Conservation (phyloP, 2,797 vertebrate genomes). For the Cottoperca gobio region DNA sequence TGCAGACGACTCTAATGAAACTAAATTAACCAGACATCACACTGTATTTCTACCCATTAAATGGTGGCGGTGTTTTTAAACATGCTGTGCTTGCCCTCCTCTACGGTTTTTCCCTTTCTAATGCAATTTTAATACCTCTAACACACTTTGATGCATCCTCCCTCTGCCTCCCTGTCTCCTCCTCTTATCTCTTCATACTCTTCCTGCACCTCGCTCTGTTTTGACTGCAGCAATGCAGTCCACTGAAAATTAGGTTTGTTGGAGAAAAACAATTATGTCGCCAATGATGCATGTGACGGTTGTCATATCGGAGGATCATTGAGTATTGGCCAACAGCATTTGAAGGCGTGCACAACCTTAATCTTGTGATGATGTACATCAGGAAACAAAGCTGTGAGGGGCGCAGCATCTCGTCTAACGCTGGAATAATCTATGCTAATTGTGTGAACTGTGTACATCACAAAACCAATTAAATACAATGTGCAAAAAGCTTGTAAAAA, state of each 20-base stretch:
- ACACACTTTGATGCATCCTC: not conserved
- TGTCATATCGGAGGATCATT: not conserved
- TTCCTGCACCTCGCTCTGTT: not conserved
- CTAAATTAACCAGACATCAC: not conserved
- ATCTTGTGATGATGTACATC: not conserved
- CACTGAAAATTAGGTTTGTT: not conserved
- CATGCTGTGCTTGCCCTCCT: not conserved
- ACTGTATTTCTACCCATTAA: not conserved
- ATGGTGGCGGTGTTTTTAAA: not conserved
- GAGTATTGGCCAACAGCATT: not conserved
- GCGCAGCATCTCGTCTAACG: conserved; percentile 11
- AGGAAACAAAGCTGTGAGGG: not conserved
- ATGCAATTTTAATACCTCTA: conserved; percentile 30
- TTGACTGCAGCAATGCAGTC: conserved; percentile 40
- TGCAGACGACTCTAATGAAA: not conserved
- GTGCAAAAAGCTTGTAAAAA: conserved; percentile 13
- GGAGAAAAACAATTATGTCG: conserved; percentile 3
- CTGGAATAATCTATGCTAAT: conserved; percentile 42
- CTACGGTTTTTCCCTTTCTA: not conserved
- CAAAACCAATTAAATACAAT: conserved; percentile 3
- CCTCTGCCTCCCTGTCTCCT: not conserved
- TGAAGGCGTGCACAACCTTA: not conserved
- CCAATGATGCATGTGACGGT: not conserved
- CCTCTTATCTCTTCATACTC: not conserved
- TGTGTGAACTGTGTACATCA: conserved; percentile 26